Evolutionary conservation across 2,113 vertebrate genomes (phyloP).

Genomic region (Ictalurus punctatus): DNA sequence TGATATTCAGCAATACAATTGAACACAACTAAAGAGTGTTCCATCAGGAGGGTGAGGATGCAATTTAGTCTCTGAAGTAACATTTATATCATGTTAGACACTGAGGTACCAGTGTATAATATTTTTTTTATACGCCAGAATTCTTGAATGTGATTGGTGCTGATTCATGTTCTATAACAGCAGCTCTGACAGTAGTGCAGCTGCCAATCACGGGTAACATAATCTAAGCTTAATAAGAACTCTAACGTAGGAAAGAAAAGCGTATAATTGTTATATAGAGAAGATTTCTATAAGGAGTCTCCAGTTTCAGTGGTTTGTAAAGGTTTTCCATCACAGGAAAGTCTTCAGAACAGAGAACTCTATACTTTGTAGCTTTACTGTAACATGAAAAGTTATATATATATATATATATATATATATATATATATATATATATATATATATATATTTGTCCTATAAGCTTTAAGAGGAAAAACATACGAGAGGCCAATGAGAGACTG

Average conservation of each 20-base stretch:
- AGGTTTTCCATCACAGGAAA: background rate
- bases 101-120: background rate
- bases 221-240: background rate
- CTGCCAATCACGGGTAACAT: background rate
- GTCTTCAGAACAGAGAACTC: too few species aligned
- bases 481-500: background rate
- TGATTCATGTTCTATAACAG: background rate
- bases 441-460: too few species aligned
- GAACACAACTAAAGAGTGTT: constrained; percentile 48
- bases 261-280: background rate
- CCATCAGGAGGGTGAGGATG: background rate
- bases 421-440: too few species aligned
- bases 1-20: constrained; percentile 61
- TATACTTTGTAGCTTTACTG: background rate
- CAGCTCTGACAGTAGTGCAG: background rate
- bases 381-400: background rate
- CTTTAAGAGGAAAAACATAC: too few species aligned
- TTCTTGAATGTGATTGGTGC: background rate
- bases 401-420: too few species aligned
- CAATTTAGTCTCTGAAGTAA: background rate
- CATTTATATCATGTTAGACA: background rate
- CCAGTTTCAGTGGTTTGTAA: background rate
- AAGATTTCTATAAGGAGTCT: background rate
- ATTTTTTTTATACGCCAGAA: background rate
- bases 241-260: background rate